Evolutionary conservation across 1,140 invertebrate genomes (phyloP).

Genomic region (Drosophila kikkawai): DNA sequence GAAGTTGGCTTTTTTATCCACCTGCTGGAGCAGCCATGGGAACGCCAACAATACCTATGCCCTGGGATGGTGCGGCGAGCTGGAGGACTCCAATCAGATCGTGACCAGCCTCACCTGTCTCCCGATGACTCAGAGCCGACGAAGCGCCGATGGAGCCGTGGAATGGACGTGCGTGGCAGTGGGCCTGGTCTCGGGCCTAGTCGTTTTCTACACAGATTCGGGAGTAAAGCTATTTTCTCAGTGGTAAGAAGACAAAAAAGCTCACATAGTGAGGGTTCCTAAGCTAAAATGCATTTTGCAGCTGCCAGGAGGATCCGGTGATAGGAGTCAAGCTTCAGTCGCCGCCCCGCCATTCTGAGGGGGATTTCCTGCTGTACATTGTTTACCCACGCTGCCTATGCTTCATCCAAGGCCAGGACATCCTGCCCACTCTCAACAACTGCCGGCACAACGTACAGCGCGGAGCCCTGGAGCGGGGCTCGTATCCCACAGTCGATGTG

Average conservation of each 20-base stretch:
- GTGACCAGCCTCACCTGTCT: constrained; percentile 86
- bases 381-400: constrained; percentile 92
- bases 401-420: constrained; percentile 92
- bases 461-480: constrained; percentile 40
- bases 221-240: constrained; percentile 93
- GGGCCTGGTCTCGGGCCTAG: constrained; percentile 93
- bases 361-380: constrained; percentile 90
- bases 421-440: constrained; percentile 87
- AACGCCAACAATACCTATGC: constrained; percentile 86
- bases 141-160: constrained; percentile 74
- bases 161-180: constrained; percentile 97
- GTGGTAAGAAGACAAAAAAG: constrained; percentile 80
- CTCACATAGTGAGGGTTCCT: neutral
- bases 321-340: constrained; percentile 93
- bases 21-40: constrained; percentile 87
- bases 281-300: neutral
- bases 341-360: constrained; percentile 89
- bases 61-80: constrained; percentile 86
- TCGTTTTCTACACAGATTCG: constrained; percentile 95
- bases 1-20: constrained; percentile 88
- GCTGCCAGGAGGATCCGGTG: constrained; percentile 92
- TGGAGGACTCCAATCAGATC: constrained; percentile 86
- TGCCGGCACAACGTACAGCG: constrained; percentile 73
- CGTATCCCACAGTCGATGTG: constrained; percentile 62
- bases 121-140: constrained; percentile 83